phyloP scores from a whole-genome alignment of 1,140 invertebrate species.

The Leptopilina boulardi region DNA sequence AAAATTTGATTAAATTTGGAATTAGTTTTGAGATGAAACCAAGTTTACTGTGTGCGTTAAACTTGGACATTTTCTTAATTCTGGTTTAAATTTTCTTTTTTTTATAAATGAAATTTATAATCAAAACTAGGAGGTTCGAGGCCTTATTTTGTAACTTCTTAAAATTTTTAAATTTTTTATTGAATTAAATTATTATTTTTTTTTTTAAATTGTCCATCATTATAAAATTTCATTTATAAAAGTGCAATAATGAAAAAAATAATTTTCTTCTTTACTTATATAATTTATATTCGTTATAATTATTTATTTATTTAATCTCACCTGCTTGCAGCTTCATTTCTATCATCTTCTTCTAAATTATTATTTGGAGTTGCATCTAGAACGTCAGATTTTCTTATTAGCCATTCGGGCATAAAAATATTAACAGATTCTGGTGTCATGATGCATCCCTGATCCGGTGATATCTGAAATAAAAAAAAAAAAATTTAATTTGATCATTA shows the following conservation, averaged over 20 bases:
- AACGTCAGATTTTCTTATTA: constrained; percentile 31
- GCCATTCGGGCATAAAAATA: constrained; percentile 46
- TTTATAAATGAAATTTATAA: no score
- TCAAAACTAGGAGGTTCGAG: no score
- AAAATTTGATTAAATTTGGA: no score
- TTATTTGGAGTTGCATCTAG: constrained; percentile 40
- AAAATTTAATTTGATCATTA: background rate
- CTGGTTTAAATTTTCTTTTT: no score
- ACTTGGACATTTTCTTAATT: no score
- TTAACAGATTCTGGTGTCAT: constrained; percentile 46
- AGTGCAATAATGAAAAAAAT: background rate
- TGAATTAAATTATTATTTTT: no score
- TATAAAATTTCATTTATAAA: constrained; percentile 9
- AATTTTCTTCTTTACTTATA: no score
- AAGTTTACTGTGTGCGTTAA: no score
- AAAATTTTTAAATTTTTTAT: no score
- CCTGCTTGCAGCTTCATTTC: constrained; percentile 36
- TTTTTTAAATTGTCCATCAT: background rate
- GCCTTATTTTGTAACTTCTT: no score
- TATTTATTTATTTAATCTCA: no score
- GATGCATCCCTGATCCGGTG: constrained; percentile 50
- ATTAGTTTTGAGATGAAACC: no score
- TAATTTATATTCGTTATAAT: background rate
- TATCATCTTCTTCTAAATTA: background rate
- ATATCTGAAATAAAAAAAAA: constrained; percentile 37